Evolutionary conservation across 2,797 vertebrate genomes (phyloP).

Genomic region (Squalus acanthias): DNA sequence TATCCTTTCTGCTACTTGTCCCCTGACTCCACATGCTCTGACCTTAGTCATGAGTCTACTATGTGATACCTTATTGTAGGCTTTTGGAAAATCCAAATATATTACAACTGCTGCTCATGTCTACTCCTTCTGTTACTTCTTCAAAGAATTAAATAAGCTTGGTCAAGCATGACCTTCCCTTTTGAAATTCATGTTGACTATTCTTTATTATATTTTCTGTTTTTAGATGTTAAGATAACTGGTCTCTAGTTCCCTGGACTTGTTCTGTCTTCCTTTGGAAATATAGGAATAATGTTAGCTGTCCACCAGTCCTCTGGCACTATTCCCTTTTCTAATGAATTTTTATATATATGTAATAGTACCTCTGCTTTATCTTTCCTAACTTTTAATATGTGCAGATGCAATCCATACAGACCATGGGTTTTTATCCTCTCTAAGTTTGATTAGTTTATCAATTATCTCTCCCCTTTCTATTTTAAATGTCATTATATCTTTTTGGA

Average conservation of each 20-base stretch:
- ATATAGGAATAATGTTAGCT: background rate
- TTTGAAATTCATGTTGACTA: background rate
- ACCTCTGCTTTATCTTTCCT: background rate
- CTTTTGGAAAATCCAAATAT: too few species aligned
- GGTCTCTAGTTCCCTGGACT: background rate
- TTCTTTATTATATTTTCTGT: background rate
- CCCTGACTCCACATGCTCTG: too few species aligned
- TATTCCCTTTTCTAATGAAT: background rate
- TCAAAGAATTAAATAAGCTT: too few species aligned
- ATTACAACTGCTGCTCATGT: too few species aligned
- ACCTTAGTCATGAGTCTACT: too few species aligned
- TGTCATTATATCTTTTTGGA: background rate
- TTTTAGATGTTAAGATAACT: background rate
- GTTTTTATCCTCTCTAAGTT: background rate
- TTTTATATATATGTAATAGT: background rate
- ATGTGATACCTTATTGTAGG: too few species aligned
- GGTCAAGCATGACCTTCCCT: too few species aligned
- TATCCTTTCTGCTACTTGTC: too few species aligned
- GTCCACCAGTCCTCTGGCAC: background rate
- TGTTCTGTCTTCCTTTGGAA: background rate
- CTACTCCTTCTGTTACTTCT: too few species aligned
- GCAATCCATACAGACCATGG: background rate
- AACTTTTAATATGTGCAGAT: background rate
- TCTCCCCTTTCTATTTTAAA: background rate
- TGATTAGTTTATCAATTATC: background rate